Evolutionary conservation across 2,888 invertebrate genomes (phyloP).

Genomic region (Ferdinandea cuprea): DNA sequence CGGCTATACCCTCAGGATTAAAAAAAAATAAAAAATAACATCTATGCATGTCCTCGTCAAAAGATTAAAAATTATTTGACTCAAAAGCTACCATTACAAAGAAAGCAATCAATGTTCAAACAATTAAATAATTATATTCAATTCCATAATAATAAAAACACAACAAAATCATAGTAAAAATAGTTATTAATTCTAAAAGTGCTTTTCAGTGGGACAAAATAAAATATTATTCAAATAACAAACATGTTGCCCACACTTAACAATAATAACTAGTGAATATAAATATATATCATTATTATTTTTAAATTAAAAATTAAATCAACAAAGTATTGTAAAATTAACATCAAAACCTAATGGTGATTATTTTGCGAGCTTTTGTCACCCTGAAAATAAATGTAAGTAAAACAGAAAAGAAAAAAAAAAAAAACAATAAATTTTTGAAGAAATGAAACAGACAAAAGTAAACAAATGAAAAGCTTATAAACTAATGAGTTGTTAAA

Average conservation of each 20-base stretch:
- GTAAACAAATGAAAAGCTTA: slow-evolving; percentile 35
- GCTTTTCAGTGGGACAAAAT: slow-evolving; percentile 43
- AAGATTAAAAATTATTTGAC: not conserved
- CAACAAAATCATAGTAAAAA: slow-evolving; percentile 7
- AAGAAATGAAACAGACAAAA: slow-evolving; percentile 58
- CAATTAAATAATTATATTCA: not conserved
- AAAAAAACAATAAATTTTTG: slow-evolving; percentile 66
- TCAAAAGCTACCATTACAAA: slow-evolving; percentile 1
- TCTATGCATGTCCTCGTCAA: not conserved
- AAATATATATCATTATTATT: no score
- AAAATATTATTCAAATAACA: slow-evolving; percentile 25
- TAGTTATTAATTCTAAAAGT: slow-evolving; percentile 11
- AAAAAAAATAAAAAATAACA: not conserved
- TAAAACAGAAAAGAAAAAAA: slow-evolving; percentile 70
- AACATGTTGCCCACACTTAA: slow-evolving; percentile 43
- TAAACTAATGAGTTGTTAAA: slow-evolving; percentile 7
- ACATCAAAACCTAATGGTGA: slow-evolving; percentile 38
- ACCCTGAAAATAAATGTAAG: slow-evolving; percentile 63
- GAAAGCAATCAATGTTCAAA: not conserved
- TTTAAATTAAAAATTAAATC: slow-evolving; percentile 34
- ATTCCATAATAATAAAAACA: not conserved
- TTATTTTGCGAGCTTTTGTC: slow-evolving; percentile 43
- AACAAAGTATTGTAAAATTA: slow-evolving; percentile 44
- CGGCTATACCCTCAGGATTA: no score
- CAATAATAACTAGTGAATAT: slow-evolving; percentile 45